A percentile compares a stretch with the other conserved stretches of the same genome.
phyloP scores from a whole-genome alignment of 64 coral and sea anemone genomes.

The Dendronephthya gigantea region DNA sequence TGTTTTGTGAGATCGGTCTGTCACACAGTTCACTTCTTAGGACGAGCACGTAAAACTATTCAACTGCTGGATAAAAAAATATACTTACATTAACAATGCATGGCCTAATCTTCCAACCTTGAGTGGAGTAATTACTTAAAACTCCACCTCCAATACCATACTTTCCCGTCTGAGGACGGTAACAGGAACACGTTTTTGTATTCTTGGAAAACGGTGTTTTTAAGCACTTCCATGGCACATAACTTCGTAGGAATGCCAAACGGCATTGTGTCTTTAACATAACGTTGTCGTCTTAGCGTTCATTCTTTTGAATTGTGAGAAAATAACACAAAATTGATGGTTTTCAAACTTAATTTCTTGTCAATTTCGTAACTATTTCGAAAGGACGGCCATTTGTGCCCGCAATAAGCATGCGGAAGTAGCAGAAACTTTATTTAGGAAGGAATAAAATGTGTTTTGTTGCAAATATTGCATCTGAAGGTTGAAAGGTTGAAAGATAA shows the following conservation, averaged over 20 bases:
- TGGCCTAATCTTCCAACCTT: not conserved
- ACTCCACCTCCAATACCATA: not conserved
- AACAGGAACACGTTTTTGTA: not conserved
- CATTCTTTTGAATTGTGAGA: not conserved
- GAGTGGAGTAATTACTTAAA: not conserved
- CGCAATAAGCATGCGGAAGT: not conserved
- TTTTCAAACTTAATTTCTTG: not conserved
- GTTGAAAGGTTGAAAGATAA: not conserved
- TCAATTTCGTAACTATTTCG: not conserved
- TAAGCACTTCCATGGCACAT: not conserved
- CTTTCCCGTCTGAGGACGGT: not conserved
- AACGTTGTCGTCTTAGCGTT: not conserved
- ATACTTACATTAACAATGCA: not conserved
- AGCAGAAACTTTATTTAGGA: not conserved
- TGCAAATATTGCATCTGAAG: not conserved
- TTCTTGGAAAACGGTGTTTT: not conserved
- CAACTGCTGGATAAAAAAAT: too few relatives aligned
- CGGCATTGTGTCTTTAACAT: slow-evolving; percentile 18
- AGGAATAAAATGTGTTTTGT: not conserved
- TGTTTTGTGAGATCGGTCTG: too few relatives aligned
- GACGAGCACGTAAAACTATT: too few relatives aligned
- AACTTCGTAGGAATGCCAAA: slow-evolving; percentile 53
- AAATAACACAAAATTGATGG: not conserved
- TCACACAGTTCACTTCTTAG: too few relatives aligned
- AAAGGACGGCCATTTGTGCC: not conserved